Base-by-base conservation (phyloP, 2,113 vertebrate genomes). In the Stigmatopora argus region DNA sequence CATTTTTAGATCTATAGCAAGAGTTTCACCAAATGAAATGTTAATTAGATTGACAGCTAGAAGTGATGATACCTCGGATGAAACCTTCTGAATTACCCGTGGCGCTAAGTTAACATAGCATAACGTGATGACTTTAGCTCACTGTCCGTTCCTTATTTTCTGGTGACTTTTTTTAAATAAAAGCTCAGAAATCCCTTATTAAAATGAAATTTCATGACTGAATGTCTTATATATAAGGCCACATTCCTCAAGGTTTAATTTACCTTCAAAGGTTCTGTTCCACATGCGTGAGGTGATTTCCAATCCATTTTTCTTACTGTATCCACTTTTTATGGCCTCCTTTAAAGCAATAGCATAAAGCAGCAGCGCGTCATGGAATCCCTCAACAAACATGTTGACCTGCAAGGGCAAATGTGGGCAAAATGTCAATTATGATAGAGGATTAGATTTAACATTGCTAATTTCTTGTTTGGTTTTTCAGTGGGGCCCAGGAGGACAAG, bases 381-480 rank as follows among this genome's bases (percentile, higher is more conserved):
- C 97, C 88, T 99, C 97, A 44, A 98, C 92, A 88, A 97, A 99
- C 94, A 98, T 95, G 86, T 99, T 99, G 41, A 93, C 92, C 97
- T 99, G 85, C 34, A 56, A 15, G 7, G 53, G 23, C 13, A 56
- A 31, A 53, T 51, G 13, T 14, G 7, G 6, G 53, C 35, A n/a
- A n/a, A 18, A 60, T 3, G 8, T 41, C 10, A 19, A 61, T 21
- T 61, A 12, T 41, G 11, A 59, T 15, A n/a, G 35, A 38, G 55
- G n/a, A 14, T 41, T 44, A 19, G 19, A 61, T 21, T 18, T 19
- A 19, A 17, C 5, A 61, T 19, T 61, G 19, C 9, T 44, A 31
- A 56, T 31, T 56, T 31, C 15, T 56, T 56, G 23, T 56, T 56
- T 31, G 6, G 23, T 31, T 56, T 56, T 5, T 56, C 14, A 31